These are phyloP conservation scores for Taphrorychus bicolor DNA, from an alignment of 2,888 invertebrate genomes.

Conservation along the genomic window DNA sequence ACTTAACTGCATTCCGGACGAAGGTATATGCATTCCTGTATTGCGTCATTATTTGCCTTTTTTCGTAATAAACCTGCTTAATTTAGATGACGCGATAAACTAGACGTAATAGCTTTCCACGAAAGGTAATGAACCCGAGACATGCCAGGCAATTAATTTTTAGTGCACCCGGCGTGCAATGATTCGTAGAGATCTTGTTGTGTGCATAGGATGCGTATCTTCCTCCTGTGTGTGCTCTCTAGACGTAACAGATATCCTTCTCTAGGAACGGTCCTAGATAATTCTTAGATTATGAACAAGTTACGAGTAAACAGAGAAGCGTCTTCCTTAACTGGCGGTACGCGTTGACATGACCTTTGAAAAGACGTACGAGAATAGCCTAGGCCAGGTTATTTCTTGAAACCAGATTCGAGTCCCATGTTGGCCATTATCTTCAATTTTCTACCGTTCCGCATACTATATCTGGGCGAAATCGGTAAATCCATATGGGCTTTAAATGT, in stretches of 20 bases:
- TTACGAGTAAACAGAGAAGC: not conserved
- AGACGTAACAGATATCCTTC: not conserved
- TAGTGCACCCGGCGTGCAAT: constrained; percentile 29
- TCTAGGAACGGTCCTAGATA: not conserved
- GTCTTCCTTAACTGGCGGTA: not conserved
- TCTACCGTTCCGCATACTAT: constrained; percentile 4
- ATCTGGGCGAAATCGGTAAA: constrained; percentile 6
- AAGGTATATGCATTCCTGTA: constrained; percentile 44
- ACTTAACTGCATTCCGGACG: constrained; percentile 44
- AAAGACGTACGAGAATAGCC: not conserved
- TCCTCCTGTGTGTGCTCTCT: not conserved
- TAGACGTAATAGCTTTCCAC: constrained; percentile 37
- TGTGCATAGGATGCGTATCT: constrained; percentile 15
- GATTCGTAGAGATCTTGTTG: constrained; percentile 12
- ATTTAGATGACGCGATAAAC: constrained; percentile 46
- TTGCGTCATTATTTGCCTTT: constrained; percentile 43
- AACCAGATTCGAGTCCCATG: not conserved
- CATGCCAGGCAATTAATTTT: constrained; percentile 39
- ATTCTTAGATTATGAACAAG: not conserved
- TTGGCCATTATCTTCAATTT: not conserved
- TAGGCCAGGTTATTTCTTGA: not conserved
- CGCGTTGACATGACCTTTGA: not conserved
- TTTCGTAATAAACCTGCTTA: constrained; percentile 42
- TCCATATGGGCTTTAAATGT: constrained; percentile 15
- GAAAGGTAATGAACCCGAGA: constrained; percentile 39